Evolutionary conservation across 1,140 invertebrate genomes (phyloP).

Genomic region (Drosophila biarmipes): DNA sequence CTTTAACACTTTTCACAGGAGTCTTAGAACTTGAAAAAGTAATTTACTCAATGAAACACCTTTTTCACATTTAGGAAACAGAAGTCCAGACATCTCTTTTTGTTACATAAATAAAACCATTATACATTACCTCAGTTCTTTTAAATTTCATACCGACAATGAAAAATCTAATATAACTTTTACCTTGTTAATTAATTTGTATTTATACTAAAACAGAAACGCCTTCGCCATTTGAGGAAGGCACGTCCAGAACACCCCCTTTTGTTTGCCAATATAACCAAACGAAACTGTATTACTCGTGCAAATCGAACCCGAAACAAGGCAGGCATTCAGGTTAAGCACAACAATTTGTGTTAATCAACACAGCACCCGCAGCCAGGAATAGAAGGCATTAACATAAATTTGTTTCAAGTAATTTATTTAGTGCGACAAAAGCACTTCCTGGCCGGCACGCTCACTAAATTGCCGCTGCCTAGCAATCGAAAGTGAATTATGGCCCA

Average conservation of each 20-base stretch:
- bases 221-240: too few species aligned
- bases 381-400: slow-evolving; percentile 56
- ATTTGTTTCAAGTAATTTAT: slow-evolving; percentile 56
- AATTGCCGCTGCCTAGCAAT: slow-evolving; percentile 37
- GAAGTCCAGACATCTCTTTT: too few species aligned
- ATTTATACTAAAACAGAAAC: background rate
- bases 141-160: too few species aligned
- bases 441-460: slow-evolving; percentile 20
- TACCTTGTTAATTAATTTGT: background rate
- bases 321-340: slow-evolving; percentile 25
- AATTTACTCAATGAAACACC: too few species aligned
- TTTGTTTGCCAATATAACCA: background rate
- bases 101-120: too few species aligned
- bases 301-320: slow-evolving; percentile 6
- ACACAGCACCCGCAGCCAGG: slow-evolving; percentile 29
- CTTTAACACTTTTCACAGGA: background rate
- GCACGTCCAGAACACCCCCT: background rate
- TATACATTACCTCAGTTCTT: too few species aligned
- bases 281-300: background rate
- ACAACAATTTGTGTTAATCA: slow-evolving; percentile 48
- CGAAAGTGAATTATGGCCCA: slow-evolving; percentile 42
- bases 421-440: slow-evolving; percentile 52
- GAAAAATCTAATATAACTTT: background rate
- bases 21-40: background rate
- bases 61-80: too few species aligned